Percentiles rank a stretch among this genome's conserved stretches.
These are phyloP conservation scores for Phaenicophaeus curvirostris DNA, from an alignment of 2,797 vertebrate genomes.

Conservation along the genomic window DNA sequence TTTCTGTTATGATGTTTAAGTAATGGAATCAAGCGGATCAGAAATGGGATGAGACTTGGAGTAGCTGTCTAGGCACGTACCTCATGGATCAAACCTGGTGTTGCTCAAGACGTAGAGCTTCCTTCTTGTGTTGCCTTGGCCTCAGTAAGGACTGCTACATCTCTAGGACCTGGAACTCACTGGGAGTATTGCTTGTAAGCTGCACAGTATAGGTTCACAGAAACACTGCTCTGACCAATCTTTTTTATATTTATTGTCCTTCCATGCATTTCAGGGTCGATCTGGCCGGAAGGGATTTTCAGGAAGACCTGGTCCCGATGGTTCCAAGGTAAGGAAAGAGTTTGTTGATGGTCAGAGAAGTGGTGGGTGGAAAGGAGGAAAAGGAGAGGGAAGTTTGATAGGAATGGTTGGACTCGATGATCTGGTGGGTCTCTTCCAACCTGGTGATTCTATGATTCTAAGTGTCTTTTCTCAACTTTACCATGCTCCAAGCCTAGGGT, in stretches of 20 bases:
- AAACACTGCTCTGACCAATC: neutral
- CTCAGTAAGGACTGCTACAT: neutral
- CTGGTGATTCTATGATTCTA: too few relatives aligned
- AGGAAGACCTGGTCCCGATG: conserved; percentile 88
- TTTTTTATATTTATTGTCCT: neutral
- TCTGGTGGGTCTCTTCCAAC: too few relatives aligned
- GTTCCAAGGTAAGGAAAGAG: conserved; percentile 85
- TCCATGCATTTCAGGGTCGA: conserved; percentile 87
- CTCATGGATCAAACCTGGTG: neutral
- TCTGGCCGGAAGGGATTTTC: conserved; percentile 90
- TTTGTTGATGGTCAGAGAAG: neutral
- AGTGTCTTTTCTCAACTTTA: neutral
- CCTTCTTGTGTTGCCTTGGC: neutral
- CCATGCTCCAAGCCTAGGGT: neutral
- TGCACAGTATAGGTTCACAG: neutral
- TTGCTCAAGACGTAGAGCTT: neutral
- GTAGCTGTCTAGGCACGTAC: neutral
- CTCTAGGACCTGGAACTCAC: neutral
- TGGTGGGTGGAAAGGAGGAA: neutral
- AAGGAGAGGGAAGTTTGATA: neutral
- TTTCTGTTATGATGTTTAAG: neutral
- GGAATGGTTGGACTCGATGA: too few relatives aligned
- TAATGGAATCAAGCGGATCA: neutral
- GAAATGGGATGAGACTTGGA: neutral
- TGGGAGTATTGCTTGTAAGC: neutral